phyloP scores from a whole-genome alignment of 1,140 invertebrate species.

The Maniola jurtina region DNA sequence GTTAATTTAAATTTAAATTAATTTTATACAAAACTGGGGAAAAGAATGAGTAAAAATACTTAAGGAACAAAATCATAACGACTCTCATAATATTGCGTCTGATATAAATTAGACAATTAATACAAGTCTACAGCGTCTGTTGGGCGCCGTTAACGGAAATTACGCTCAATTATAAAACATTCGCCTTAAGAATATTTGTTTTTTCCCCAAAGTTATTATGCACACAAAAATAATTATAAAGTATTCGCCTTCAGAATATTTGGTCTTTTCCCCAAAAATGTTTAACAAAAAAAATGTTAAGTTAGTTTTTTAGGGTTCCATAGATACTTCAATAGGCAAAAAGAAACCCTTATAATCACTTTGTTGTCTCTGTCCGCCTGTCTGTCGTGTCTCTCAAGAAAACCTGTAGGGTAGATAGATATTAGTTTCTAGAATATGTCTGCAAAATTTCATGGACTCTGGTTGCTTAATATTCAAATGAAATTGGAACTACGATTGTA shows the following conservation, averaged over 20 bases:
- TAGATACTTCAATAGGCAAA: too few species aligned
- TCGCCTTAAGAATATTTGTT: constrained; percentile 9
- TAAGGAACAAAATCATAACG: neutral
- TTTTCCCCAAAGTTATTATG: neutral
- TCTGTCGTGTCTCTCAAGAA: too few species aligned
- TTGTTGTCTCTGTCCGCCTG: too few species aligned
- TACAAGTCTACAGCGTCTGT: constrained; percentile 10
- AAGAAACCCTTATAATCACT: too few species aligned
- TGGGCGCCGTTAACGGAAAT: constrained; percentile 4
- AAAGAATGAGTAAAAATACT: neutral
- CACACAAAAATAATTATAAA: neutral
- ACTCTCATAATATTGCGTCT: neutral
- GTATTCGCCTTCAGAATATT: constrained; percentile 11
- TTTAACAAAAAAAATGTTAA: too few species aligned
- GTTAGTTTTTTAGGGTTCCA: too few species aligned
- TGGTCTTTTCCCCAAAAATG: neutral
- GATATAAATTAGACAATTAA: constrained; percentile 16
- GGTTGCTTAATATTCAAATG: too few species aligned
- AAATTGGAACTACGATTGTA: too few species aligned
- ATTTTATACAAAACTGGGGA: neutral
- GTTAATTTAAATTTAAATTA: too few species aligned
- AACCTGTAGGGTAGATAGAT: too few species aligned
- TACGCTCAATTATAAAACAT: constrained; percentile 13
- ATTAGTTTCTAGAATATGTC: too few species aligned
- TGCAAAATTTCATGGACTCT: too few species aligned